Base-by-base conservation (phyloP, 2,797 vertebrate genomes). In the Perodicticus potto region DNA sequence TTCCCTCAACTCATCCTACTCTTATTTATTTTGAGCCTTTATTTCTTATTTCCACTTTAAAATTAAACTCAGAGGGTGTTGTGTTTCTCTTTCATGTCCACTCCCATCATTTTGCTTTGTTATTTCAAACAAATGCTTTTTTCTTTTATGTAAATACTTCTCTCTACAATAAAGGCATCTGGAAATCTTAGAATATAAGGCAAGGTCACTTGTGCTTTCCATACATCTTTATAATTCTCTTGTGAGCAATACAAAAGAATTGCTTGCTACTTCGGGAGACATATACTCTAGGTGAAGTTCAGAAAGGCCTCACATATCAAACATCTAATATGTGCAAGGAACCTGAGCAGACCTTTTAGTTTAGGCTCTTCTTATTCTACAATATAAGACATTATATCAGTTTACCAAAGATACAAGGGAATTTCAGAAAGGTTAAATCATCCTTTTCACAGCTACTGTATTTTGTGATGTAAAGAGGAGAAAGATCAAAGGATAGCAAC, bases 1-100 rank as follows among this genome's bases (percentile, higher is more conserved):
- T 61, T 34, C 4, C 27, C 3, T 85, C n/a, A 63, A 3, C 1
- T 2, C 6, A 20, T 7, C 4, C 14, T 40, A 16, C 76, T 40
- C 27, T 83, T 70, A 13, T 83, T 84, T 95, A 63, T 61, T 67
- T 87, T 25, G 63, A 88, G 3, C 2, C 3, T 13, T 73, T 37
- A 43, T 78, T 1, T 2, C 20, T 73, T 37, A 37, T 82, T 93
- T 95, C 96, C 20, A 82, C 22, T 87, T 88, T 88, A 13, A 81
- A 55, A 82, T 89, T 93, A 93, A 95, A 77, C 9, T 89, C 16
- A 16, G 7, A 92, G 12, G 0, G 0, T 81, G 20, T 49, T 84
- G 14, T 3, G 11, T 76, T 95, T 81, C 22, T 67, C 65, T 17
- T 87, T 80, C 6, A 63, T 72, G 53, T 20, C 17, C 8, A 92